Conservation (phyloP, 2,888 invertebrate species). For the Lottia gigantea region DNA sequence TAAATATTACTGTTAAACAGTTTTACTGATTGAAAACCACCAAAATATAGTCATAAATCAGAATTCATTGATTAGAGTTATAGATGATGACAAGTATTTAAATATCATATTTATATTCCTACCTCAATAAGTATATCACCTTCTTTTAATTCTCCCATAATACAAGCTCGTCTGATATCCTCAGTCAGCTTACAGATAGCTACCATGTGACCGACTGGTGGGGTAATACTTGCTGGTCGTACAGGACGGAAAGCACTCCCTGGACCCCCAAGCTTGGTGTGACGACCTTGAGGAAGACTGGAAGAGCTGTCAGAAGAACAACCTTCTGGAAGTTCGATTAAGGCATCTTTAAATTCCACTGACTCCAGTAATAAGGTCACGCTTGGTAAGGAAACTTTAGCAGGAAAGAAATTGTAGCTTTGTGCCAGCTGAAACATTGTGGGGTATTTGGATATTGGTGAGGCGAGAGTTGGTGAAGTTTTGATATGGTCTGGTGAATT, state of each 20-base stretch:
- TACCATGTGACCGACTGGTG: conserved; percentile 32
- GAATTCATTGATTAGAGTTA: no score
- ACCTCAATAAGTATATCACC: conserved; percentile 56
- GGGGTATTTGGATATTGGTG: conserved; percentile 27
- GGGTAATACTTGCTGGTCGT: conserved; percentile 22
- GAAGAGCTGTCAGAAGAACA: not conserved
- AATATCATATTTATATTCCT: not conserved
- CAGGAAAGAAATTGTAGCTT: conserved; percentile 44
- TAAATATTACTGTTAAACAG: no score
- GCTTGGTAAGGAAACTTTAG: conserved; percentile 25
- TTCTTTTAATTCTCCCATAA: conserved; percentile 36
- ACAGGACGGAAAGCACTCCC: conserved; percentile 55
- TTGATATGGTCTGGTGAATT: not conserved
- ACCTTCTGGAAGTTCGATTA: not conserved
- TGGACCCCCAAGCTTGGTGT: conserved; percentile 48
- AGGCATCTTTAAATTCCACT: conserved; percentile 1
- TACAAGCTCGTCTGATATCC: conserved; percentile 27
- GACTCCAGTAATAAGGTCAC: not conserved
- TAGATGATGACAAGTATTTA: no score
- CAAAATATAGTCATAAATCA: no score
- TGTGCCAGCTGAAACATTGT: conserved; percentile 52
- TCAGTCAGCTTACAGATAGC: conserved; percentile 36
- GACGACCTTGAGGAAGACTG: conserved; percentile 38
- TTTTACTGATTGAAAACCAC: no score
- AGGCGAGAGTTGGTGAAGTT: not conserved